Base-by-base conservation (phyloP, 1,140 invertebrate genomes). In the Drosophila pruinosa region DNA sequence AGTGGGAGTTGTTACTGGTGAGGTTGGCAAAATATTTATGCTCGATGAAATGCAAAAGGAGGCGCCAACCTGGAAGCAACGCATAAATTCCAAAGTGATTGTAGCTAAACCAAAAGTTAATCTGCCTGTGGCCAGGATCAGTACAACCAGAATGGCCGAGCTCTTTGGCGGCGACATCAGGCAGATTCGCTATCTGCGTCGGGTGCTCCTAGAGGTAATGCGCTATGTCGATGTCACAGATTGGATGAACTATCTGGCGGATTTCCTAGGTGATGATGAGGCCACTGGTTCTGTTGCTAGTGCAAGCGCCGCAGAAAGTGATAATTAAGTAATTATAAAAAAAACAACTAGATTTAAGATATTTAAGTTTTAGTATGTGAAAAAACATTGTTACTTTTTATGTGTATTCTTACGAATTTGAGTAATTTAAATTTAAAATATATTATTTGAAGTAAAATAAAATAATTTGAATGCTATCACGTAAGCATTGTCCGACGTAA, bases 41-140 rank as follows among this genome's bases (percentile, higher is more conserved):
- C 61, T 86, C 3, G 74, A 81, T 10, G 74, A 81, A 3, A 88
- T 86, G 70, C 54, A 86, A 22, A 76, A 75, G 48, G 82, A 86
- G n/a, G 70, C 72, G n/a, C 81, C 50, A 26, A 86, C 70, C 5
- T 86, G 81, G 81, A 75, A 72, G 39, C 24, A 53, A 14, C 82
- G 77, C 5, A 86, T 86, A 31, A 75, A 78, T 15, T 47, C 31
- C 0, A 74, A 81, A 24, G 65, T 77, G 4, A 52, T 81, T 12
- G 12, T 77, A 3, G 31, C 48, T 17, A 67, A 56, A 17, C 82
- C 77, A 10, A 75, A 56, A 19, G 78, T 88, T 0, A 78, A 81
- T 63, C 45, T 86, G 2, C 81, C 81, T 1, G 71, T 81, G 8
- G 81, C 78, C 24, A 61, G 52, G 4, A 64, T 86, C 19, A 63